Evolutionary conservation across 1,140 invertebrate species (phyloP), one percentile per base, ranked within the genome.

Genomic region (Leptopilina clavipes): DNA sequence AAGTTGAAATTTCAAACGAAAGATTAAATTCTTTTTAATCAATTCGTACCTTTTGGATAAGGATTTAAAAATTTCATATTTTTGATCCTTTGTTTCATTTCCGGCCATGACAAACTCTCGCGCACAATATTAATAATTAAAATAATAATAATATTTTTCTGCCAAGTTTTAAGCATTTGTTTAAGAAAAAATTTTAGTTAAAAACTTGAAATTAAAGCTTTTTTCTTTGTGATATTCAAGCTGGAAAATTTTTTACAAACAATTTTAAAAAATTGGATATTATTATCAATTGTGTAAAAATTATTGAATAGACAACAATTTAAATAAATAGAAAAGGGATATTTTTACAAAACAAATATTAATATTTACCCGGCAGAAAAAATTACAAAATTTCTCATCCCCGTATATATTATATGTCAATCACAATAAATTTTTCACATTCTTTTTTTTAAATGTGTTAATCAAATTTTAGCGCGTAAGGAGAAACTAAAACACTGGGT

Each of bases 1-100:
- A 77, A 76, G 75, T 73, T 40, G 76, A 71, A 77, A 77, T 48
- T 74, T 72, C 52, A 70, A 74, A 73, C 70, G 37, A 37, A 37
- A 43, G 72, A 70, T 71, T 76, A 54, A 79, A 7, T 40, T 31
- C 5, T 40, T 76, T 70, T 75, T 79, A 71, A 79, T 71, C 74
- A 65, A 76, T 8, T 40, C 37, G 5, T 40, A 40, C 73, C 71
- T 78, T 54, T 70, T 48, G 19, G 52, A 74, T 31, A 75, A 65
- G 59, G 25, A 65, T 31, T 31, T 31, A 8, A 65, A 65, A 31
- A 31, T 25, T 14, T 37, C 11, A 12, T 65, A 14, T 25, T 40
- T 40, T 40, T 40, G 9, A 40, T 40, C 37, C 37, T 40, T 40
- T 40, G 0, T 40, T 40, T 40, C 37, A 40, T 40, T 40, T 40